Percentiles rank a stretch among this genome's conserved stretches.
phyloP scores from a whole-genome alignment of 2,113 vertebrate species.

The Sceloporus tristichus region DNA sequence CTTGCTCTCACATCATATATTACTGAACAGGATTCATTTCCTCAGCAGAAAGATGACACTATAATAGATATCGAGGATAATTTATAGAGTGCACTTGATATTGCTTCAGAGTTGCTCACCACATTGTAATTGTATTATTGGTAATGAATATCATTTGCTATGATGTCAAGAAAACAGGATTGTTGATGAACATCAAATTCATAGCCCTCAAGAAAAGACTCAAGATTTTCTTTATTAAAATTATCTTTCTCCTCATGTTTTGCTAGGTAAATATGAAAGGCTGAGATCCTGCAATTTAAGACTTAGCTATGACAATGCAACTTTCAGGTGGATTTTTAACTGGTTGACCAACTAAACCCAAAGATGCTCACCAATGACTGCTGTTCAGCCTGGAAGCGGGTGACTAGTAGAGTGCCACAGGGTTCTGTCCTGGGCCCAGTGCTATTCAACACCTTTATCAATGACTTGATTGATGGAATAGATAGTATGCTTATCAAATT shows the following conservation, averaged over 20 bases:
- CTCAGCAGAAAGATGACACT: slow-evolving; percentile 46
- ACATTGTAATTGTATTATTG: slow-evolving; percentile 35
- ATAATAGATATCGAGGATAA: slow-evolving; percentile 16
- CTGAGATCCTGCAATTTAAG: too few relatives aligned
- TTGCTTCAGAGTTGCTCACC: not conserved
- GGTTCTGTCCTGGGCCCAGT: too few relatives aligned
- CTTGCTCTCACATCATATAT: slow-evolving; percentile 25
- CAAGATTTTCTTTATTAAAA: slow-evolving; percentile 16
- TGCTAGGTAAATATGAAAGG: not conserved
- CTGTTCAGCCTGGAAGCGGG: too few relatives aligned
- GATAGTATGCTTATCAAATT: too few relatives aligned
- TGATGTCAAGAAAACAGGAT: not conserved
- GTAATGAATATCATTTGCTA: slow-evolving; percentile 28
- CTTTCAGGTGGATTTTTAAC: too few relatives aligned
- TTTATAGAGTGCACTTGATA: slow-evolving; percentile 41
- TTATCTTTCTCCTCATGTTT: not conserved
- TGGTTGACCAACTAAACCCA: too few relatives aligned
- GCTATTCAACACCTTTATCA: too few relatives aligned
- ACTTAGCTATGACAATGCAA: too few relatives aligned
- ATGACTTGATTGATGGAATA: too few relatives aligned
- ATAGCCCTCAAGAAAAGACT: not conserved
- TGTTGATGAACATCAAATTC: slow-evolving; percentile 27
- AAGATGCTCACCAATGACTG: too few relatives aligned
- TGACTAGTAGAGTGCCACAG: too few relatives aligned
- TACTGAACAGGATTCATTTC: not conserved